Conservation (phyloP, 2,888 invertebrate genomes). For the Papilio gigon region DNA sequence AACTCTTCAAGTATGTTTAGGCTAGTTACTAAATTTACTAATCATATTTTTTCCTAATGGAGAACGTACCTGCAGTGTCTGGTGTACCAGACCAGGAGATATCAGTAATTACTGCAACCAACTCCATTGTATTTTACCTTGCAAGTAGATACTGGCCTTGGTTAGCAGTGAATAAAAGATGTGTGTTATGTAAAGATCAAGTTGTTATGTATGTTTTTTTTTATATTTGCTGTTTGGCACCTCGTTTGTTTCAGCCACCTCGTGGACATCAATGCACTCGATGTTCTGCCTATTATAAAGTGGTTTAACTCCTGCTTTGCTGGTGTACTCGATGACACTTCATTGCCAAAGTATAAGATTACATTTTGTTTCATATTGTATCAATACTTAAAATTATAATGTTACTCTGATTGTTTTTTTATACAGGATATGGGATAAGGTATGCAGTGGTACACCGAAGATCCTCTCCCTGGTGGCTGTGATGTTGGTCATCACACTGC, state of each 20-base stretch:
- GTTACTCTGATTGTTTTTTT: background rate
- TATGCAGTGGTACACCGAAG: slow-evolving; percentile 92
- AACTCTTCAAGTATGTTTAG: slow-evolving; percentile 83
- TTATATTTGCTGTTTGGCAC: too few relatives aligned
- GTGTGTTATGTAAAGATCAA: too few relatives aligned
- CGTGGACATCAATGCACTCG: slow-evolving; percentile 84
- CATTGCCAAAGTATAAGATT: slow-evolving; percentile 86
- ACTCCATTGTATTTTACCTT: too few relatives aligned
- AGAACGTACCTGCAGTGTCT: too few relatives aligned
- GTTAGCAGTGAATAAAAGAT: too few relatives aligned
- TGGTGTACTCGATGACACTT: slow-evolving; percentile 88
- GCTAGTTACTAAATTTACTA: background rate
- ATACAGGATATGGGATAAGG: slow-evolving; percentile 92
- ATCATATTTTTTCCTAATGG: too few relatives aligned
- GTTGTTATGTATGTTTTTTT: too few relatives aligned
- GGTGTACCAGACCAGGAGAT: too few relatives aligned
- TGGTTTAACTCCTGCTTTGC: slow-evolving; percentile 94
- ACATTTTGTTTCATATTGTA: too few relatives aligned
- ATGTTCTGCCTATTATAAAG: slow-evolving; percentile 85
- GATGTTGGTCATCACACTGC: slow-evolving; percentile 86
- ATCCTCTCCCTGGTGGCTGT: slow-evolving; percentile 91
- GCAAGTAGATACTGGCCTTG: too few relatives aligned
- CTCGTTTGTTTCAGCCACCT: slow-evolving; percentile 83
- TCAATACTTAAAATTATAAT: too few relatives aligned
- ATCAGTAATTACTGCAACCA: too few relatives aligned